A percentile compares a stretch with the other conserved stretches of the same genome.
These are phyloP conservation scores for Aphidius gifuensis DNA, from an alignment of 1,140 invertebrate genomes.

Conservation along the genomic window DNA sequence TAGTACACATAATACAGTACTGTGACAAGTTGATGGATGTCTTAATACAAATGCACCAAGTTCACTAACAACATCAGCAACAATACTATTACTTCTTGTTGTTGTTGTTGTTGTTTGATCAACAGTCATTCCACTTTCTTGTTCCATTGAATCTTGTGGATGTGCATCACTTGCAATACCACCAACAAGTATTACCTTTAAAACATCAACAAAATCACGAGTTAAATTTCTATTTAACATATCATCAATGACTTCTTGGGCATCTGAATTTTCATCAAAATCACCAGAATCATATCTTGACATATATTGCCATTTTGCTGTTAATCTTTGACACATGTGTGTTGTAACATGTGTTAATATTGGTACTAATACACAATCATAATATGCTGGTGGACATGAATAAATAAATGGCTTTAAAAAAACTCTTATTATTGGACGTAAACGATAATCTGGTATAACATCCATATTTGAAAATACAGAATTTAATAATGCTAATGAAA, in stretches of 20 bases:
- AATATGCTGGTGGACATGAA: slow-evolving; percentile 76
- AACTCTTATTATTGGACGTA: slow-evolving; percentile 76
- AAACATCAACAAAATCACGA: slow-evolving; percentile 79
- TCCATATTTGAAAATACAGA: slow-evolving; percentile 71
- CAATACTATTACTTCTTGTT: slow-evolving; percentile 55
- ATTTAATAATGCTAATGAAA: slow-evolving; percentile 61
- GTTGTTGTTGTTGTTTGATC: slow-evolving; percentile 50
- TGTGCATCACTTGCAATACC: slow-evolving; percentile 52
- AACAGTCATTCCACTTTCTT: slow-evolving; percentile 63
- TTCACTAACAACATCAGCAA: slow-evolving; percentile 69
- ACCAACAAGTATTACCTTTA: slow-evolving; percentile 67
- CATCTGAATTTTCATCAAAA: slow-evolving; percentile 72
- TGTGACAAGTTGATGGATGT: slow-evolving; percentile 64
- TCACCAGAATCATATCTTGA: slow-evolving; percentile 64
- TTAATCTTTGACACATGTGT: slow-evolving; percentile 74
- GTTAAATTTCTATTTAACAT: slow-evolving; percentile 83
- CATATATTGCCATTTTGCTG: slow-evolving; percentile 75
- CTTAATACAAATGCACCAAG: slow-evolving; percentile 67
- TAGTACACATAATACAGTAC: slow-evolving; percentile 63
- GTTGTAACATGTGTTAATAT: slow-evolving; percentile 73
- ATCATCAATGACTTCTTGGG: slow-evolving; percentile 84
- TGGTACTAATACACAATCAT: slow-evolving; percentile 72
- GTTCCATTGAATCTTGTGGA: slow-evolving; percentile 63
- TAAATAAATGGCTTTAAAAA: slow-evolving; percentile 84
- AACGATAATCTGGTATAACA: slow-evolving; percentile 79